phyloP scores from a whole-genome alignment of 2,113 vertebrate species.

The Psittacula cyanocephala region DNA sequence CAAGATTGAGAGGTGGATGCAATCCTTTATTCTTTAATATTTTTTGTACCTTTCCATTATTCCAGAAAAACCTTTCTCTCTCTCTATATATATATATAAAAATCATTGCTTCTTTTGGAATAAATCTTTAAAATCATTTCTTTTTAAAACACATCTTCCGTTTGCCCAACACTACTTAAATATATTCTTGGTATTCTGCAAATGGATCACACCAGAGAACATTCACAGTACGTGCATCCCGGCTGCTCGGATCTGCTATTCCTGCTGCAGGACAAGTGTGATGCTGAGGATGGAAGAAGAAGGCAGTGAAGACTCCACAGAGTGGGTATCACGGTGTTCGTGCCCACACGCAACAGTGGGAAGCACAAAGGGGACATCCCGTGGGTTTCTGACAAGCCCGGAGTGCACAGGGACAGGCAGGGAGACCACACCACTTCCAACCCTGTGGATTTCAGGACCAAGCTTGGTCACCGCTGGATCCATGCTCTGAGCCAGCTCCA shows the following conservation, averaged over 20 bases:
- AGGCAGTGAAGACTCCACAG: background rate
- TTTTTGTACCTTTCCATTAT: background rate
- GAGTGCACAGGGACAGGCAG: background rate
- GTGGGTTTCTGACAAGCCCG: rapidly evolving
- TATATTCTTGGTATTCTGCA: conserved; percentile 55
- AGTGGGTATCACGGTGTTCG: background rate
- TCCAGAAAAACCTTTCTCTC: background rate
- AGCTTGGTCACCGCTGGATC: background rate
- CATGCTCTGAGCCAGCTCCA: background rate
- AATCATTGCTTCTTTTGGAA: conserved; percentile 4
- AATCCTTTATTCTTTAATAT: background rate
- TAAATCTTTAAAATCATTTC: conserved; percentile 21
- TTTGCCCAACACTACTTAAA: conserved; percentile 61
- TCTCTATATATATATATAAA: rapidly evolving
- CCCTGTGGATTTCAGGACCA: background rate
- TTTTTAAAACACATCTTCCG: background rate
- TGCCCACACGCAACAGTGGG: background rate
- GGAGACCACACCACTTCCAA: background rate
- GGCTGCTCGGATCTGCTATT: background rate
- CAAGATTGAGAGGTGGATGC: background rate
- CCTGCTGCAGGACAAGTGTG: background rate
- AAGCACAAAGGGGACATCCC: background rate
- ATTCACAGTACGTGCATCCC: conserved; percentile 43
- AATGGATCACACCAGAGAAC: conserved; percentile 10
- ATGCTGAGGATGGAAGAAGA: background rate